Base-by-base conservation (phyloP, 2,797 vertebrate species). In the Nannoperca obscura region DNA sequence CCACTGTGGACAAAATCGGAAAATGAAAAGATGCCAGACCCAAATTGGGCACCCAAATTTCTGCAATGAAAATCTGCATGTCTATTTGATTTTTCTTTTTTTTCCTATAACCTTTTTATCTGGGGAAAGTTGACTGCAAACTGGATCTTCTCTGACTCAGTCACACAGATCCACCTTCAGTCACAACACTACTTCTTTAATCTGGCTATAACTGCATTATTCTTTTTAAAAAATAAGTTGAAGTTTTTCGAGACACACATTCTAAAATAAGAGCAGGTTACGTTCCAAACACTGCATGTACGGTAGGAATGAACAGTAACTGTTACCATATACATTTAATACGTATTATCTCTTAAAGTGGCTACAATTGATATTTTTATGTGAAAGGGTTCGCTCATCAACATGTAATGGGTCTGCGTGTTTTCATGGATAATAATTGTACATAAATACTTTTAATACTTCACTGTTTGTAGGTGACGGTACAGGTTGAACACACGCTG, bases 1-100 rank as follows among this genome's bases (percentile, higher is more conserved):
- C 87, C 75, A 38, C 24, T 60, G 81, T 40, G 76, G 63, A 88
- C 84, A 86, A 76, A 78, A 78, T 44, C 22, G 80, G 86, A 90
- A 92, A 88, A 88, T 75, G 59, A 74, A 36, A 19, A 60, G 52
- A 78, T 76, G 87, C 88, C 84, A 88, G 78, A 74, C 69, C 59
- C 32, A 78, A 75, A 88, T 82, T 78, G 78, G 7, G 54, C 71
- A 82, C 55, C 57, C 70, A 67, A 71, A 79, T 86, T 72, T 82
- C 62, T 70, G 82, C 83, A 78, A 62, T 86, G 64, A 88, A 77
- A 87, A 79, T 38, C 32, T 75, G 42, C 53, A 71, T 64, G 70
- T 55, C 63, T 71, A 46, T 74, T 84, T 73, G 58, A 32, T 74
- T 86, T 84, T 1, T 27, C 2, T 27, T 27, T 27, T 74, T 86